phyloP scores from a whole-genome alignment of 1,140 invertebrate species.

The Eumeta japonica region DNA sequence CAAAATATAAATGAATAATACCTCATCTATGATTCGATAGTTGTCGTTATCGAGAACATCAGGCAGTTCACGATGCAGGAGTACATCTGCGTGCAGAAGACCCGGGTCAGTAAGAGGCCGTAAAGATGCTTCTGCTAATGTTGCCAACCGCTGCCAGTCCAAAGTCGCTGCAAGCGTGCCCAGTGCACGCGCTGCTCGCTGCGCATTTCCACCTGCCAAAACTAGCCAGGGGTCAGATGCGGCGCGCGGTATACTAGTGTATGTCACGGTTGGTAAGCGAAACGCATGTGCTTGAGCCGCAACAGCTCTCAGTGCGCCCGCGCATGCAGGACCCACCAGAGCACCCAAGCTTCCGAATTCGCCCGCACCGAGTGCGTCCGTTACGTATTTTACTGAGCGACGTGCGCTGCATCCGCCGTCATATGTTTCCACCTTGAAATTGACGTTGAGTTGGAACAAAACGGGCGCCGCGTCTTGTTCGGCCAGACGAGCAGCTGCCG shows the following conservation, averaged over 20 bases:
- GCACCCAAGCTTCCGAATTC: constrained; percentile 32
- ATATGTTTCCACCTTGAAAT: constrained; percentile 27
- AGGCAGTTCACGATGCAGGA: constrained; percentile 26
- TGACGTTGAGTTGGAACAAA: constrained; percentile 1
- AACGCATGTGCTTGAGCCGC: constrained; percentile 27
- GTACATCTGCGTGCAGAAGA: constrained; percentile 19
- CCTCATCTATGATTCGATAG: constrained; percentile 18
- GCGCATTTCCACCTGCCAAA: constrained; percentile 27
- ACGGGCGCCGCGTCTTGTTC: neutral
- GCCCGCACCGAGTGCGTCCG: constrained; percentile 23
- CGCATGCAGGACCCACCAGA: constrained; percentile 35
- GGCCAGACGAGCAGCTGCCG: neutral
- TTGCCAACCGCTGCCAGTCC: constrained; percentile 28
- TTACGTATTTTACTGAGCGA: constrained; percentile 26
- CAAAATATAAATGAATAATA: too few relatives aligned
- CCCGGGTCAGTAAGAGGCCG: constrained; percentile 21
- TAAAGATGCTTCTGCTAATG: constrained; percentile 25
- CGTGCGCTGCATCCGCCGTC: constrained; percentile 29
- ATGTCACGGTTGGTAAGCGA: constrained; percentile 27
- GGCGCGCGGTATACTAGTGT: too few relatives aligned
- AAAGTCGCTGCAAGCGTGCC: constrained; percentile 7
- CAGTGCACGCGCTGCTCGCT: constrained; percentile 16
- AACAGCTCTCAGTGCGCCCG: constrained; percentile 30
- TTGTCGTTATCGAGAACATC: constrained; percentile 21
- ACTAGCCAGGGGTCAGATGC: too few relatives aligned